Conservation (phyloP, 2,888 invertebrate genomes). For the Brachynemurus nebulosus region DNA sequence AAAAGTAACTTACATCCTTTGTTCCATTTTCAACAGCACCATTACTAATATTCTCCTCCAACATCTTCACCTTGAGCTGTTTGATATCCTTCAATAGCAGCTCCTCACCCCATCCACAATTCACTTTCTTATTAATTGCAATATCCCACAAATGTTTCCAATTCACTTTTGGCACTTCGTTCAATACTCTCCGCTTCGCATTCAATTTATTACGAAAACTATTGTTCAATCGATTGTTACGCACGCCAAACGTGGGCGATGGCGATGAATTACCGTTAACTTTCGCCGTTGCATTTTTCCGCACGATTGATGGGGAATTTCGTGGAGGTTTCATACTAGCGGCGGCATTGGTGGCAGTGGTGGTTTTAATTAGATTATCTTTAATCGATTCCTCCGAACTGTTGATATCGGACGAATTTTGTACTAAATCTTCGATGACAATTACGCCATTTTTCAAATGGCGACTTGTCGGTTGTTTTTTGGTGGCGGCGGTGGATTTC, state of each 20-base stretch:
- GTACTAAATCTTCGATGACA: background rate
- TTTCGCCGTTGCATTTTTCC: background rate
- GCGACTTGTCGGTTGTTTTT: background rate
- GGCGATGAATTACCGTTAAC: background rate
- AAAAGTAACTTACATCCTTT: too few species aligned
- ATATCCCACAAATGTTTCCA: slow-evolving; percentile 43
- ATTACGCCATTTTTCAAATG: slow-evolving; percentile 1
- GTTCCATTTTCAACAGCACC: too few species aligned
- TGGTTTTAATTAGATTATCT: background rate
- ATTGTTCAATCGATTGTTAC: background rate
- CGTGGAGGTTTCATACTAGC: background rate
- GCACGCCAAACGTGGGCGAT: background rate
- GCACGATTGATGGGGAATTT: slow-evolving; percentile 1
- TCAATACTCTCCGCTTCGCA: slow-evolving; percentile 18
- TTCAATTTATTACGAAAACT: slow-evolving; percentile 25
- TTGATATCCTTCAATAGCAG: slow-evolving; percentile 32
- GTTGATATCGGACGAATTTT: background rate
- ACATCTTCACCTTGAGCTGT: slow-evolving; percentile 24
- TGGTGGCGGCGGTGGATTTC: background rate
- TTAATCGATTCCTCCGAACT: background rate
- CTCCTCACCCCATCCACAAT: slow-evolving; percentile 21
- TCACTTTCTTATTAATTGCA: slow-evolving; percentile 36
- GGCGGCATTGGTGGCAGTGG: background rate
- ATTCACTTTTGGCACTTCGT: slow-evolving; percentile 25
- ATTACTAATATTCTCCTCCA: too few species aligned